A percentile compares a stretch with the other conserved stretches of the same genome.
phyloP scores from a whole-genome alignment of 2,888 invertebrate species.

The Oeneis ivallda region DNA sequence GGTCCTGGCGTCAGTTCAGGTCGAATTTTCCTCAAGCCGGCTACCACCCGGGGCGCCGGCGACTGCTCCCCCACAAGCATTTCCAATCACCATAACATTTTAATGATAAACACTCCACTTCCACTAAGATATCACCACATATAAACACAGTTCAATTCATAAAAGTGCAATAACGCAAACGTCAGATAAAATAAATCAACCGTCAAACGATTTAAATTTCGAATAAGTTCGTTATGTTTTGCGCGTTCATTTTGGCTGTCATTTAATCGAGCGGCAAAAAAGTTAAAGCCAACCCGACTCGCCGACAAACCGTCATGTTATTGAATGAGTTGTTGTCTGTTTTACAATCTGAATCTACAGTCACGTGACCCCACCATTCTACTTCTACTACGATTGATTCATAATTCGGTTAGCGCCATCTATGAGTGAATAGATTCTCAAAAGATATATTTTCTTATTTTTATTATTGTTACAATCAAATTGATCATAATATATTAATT shows the following conservation, averaged over 20 bases:
- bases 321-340: constrained; percentile 60
- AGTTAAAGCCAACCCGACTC: constrained; percentile 48
- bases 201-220: constrained; percentile 67
- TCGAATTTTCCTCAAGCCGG: constrained; percentile 74
- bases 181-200: constrained; percentile 47
- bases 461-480: too few relatives aligned
- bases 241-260: constrained; percentile 55
- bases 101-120: constrained; percentile 59
- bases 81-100: constrained; percentile 67
- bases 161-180: constrained; percentile 30
- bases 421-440: constrained; percentile 41
- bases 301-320: constrained; percentile 60
- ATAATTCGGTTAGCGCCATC: constrained; percentile 42
- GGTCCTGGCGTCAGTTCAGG: constrained; percentile 76
- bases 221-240: constrained; percentile 71
- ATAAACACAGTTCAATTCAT: constrained; percentile 46
- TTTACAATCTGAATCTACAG: constrained; percentile 18
- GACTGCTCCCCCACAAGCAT: constrained; percentile 78
- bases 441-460: too few relatives aligned
- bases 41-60: constrained; percentile 79
- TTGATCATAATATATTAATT: too few relatives aligned
- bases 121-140: constrained; percentile 37
- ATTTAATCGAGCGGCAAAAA: constrained; percentile 36
- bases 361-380: constrained; percentile 48
- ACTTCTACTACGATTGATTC: constrained; percentile 42